Conservation (phyloP, 2,113 vertebrate species). For the Corythaeola cristata region DNA sequence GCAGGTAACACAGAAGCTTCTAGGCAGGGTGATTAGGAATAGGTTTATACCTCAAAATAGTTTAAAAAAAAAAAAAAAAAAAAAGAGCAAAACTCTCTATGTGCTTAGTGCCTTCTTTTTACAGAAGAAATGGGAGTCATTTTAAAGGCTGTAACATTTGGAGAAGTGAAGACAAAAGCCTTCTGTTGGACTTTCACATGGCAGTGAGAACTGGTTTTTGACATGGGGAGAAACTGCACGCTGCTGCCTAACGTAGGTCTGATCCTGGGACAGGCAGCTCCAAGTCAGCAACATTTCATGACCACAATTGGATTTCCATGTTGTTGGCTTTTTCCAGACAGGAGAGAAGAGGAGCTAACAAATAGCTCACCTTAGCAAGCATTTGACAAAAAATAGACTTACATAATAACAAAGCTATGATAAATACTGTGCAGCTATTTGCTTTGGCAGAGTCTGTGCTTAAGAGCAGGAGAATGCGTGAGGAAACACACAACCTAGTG, state of each 20-base stretch:
- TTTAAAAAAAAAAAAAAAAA: not conserved
- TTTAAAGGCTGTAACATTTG: not conserved
- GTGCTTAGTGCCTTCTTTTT: not conserved
- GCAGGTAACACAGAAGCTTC: not conserved
- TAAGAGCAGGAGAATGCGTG: conserved; percentile 51
- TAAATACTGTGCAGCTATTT: conserved; percentile 67
- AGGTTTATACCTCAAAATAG: not conserved
- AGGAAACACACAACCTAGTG: conserved; percentile 57
- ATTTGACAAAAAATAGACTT: conserved; percentile 40
- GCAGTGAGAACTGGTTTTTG: not conserved
- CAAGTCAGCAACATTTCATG: not conserved
- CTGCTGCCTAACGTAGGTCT: not conserved
- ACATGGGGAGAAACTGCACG: not conserved
- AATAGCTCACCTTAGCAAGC: conserved; percentile 21
- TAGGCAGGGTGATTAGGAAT: not conserved
- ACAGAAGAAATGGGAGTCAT: not conserved
- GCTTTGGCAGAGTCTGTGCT: conserved; percentile 53
- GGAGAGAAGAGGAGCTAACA: not conserved
- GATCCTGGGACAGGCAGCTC: not conserved
- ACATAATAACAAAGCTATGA: conserved; percentile 56
- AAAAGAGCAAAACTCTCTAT: not conserved
- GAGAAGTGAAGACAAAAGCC: not conserved
- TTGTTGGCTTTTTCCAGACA: conserved; percentile 17
- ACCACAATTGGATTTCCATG: not conserved
- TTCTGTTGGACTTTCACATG: not conserved